These are phyloP conservation scores for Conger conger DNA, from an alignment of 2,113 vertebrate species.

Conservation along the genomic window DNA sequence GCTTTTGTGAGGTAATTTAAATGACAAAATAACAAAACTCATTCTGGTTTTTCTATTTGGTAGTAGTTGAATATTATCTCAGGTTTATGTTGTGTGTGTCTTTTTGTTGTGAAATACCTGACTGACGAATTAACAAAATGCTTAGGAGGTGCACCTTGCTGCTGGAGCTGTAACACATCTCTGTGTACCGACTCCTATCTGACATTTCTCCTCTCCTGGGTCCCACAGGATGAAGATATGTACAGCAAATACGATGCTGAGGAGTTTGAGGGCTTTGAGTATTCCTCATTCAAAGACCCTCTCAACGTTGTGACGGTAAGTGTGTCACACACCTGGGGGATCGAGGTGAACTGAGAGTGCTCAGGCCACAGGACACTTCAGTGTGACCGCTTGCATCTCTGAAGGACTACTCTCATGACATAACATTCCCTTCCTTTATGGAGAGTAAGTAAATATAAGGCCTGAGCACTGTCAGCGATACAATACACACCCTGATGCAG, in stretches of 20 bases:
- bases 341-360: background rate
- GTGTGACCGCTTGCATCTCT: background rate
- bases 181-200: background rate
- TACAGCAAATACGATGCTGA: slow-evolving; percentile 93
- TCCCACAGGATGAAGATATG: slow-evolving; percentile 81
- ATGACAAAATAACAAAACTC: background rate
- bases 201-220: slow-evolving; percentile 30
- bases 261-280: slow-evolving; percentile 93
- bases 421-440: background rate
- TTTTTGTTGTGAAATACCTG: too few species aligned
- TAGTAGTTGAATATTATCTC: too few species aligned
- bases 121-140: too few species aligned
- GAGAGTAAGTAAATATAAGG: too few species aligned
- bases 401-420: background rate
- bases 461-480: too few species aligned
- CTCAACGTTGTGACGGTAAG: slow-evolving; percentile 91
- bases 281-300: slow-evolving; percentile 79
- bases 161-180: background rate
- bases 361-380: background rate
- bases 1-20: background rate
- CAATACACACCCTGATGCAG: too few species aligned
- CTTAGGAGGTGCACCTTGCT: background rate
- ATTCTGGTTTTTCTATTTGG: background rate
- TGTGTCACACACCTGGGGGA: slow-evolving; percentile 18
- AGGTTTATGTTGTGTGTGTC: too few species aligned